phyloP scores from a whole-genome alignment of 2,113 vertebrate species.

The Indicator maculatus region DNA sequence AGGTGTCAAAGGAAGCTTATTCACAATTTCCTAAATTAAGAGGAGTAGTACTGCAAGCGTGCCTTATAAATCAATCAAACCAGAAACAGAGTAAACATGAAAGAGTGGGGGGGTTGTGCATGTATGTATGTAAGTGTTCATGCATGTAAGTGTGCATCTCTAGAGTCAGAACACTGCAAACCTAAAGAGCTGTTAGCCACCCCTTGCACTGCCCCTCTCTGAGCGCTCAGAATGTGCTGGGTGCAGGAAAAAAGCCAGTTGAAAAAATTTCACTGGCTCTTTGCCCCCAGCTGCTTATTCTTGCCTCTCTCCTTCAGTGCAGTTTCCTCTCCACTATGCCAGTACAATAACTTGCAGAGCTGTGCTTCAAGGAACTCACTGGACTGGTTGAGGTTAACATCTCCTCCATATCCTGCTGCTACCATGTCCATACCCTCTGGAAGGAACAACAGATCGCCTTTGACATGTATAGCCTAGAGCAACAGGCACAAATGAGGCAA shows the following conservation, averaged over 20 bases:
- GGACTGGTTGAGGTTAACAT: neutral
- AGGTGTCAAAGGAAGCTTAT: neutral
- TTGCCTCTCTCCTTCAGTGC: neutral
- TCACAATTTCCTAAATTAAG: neutral
- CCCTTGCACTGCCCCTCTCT: neutral
- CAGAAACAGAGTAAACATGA: neutral
- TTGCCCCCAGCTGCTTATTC: neutral
- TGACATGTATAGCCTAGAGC: neutral
- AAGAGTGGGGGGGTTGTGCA: neutral
- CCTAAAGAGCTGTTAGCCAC: neutral
- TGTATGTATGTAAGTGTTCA: too few species aligned
- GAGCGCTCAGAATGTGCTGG: neutral
- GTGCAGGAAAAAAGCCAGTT: neutral
- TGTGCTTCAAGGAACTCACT: neutral
- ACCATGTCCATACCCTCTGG: rapidly evolving
- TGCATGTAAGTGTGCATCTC: rapidly evolving
- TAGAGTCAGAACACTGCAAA: neutral
- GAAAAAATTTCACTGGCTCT: neutral
- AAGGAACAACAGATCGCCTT: neutral
- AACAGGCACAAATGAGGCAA: neutral
- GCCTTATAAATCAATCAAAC: neutral
- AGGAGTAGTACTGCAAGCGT: neutral
- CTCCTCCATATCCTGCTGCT: neutral
- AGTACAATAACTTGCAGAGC: neutral
- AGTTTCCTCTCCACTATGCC: neutral